Evolutionary conservation across 2,113 vertebrate genomes (phyloP).

Genomic region (Ranitomeya imitator): DNA sequence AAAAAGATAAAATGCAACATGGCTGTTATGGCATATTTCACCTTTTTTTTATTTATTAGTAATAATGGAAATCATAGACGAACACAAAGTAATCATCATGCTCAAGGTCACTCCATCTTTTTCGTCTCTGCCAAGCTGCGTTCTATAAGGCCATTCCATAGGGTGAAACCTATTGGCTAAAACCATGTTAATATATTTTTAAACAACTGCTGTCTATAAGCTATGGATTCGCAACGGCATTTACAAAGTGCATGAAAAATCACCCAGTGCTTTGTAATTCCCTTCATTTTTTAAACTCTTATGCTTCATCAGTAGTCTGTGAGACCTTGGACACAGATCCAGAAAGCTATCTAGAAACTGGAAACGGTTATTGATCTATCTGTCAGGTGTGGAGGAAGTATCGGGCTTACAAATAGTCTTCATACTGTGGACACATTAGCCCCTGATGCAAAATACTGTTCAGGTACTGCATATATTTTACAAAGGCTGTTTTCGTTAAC

Average conservation of each 20-base stretch:
- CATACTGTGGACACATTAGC: slow-evolving; percentile 39
- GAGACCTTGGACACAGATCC: slow-evolving; percentile 45
- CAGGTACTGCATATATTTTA: slow-evolving; percentile 18
- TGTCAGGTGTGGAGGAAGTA: slow-evolving; percentile 43
- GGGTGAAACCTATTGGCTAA: neutral
- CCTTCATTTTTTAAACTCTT: slow-evolving; percentile 40
- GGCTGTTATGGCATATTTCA: neutral
- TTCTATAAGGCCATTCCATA: neutral
- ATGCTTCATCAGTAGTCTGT: slow-evolving; percentile 29
- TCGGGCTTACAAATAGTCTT: slow-evolving; percentile 48
- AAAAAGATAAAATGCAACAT: neutral
- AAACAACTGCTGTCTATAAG: slow-evolving; percentile 21
- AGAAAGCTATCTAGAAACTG: slow-evolving; percentile 37
- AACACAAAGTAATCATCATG: neutral
- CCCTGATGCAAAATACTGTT: slow-evolving; percentile 27
- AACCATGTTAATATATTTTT: slow-evolving; percentile 26
- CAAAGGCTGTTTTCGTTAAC: slow-evolving; percentile 17
- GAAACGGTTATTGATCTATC: slow-evolving; percentile 49
- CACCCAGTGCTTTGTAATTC: slow-evolving; percentile 11
- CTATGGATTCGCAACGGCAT: slow-evolving; percentile 39
- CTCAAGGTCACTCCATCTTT: neutral
- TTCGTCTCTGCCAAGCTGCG: neutral
- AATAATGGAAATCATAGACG: neutral
- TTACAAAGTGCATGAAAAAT: slow-evolving; percentile 46
- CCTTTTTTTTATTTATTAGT: neutral